Percentiles rank a stretch among this genome's conserved stretches.
These are phyloP conservation scores for Epirrhoe tristata DNA, from an alignment of 2,888 invertebrate genomes.

Conservation along the genomic window DNA sequence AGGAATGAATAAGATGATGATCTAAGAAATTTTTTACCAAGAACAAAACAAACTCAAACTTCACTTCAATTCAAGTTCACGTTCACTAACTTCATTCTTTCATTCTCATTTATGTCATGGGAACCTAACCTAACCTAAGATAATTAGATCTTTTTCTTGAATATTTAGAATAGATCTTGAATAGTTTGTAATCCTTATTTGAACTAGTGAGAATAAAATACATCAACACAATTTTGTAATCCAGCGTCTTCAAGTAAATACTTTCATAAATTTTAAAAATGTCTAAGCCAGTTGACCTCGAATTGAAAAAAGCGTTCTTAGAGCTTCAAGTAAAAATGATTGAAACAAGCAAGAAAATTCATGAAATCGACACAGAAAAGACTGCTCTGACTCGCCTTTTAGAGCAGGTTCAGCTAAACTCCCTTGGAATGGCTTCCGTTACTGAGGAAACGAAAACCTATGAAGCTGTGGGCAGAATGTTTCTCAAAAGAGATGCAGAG, in stretches of 20 bases:
- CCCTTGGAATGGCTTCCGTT: slow-evolving; percentile 86
- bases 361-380: slow-evolving; percentile 91
- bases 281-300: slow-evolving; percentile 84
- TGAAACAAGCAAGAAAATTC: slow-evolving; percentile 92
- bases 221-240: not conserved
- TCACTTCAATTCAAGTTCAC: no score
- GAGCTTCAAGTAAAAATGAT: slow-evolving; percentile 93
- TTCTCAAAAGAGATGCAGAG: slow-evolving; percentile 88
- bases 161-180: no score
- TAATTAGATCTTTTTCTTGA: no score
- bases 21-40: no score
- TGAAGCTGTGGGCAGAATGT: slow-evolving; percentile 94
- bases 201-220: not conserved
- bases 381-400: slow-evolving; percentile 88
- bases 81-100: no score
- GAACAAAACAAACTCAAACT: no score
- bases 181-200: not conserved
- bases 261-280: slow-evolving; percentile 47
- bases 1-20: no score
- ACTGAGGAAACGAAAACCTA: slow-evolving; percentile 89
- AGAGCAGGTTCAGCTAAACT: slow-evolving; percentile 90
- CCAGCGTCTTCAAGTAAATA: not conserved
- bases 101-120: no score
- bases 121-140: no score
- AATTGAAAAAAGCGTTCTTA: slow-evolving; percentile 90